These are phyloP conservation scores for Muraenolepis orangiensis DNA, from an alignment of 2,797 vertebrate genomes.

Conservation along the genomic window DNA sequence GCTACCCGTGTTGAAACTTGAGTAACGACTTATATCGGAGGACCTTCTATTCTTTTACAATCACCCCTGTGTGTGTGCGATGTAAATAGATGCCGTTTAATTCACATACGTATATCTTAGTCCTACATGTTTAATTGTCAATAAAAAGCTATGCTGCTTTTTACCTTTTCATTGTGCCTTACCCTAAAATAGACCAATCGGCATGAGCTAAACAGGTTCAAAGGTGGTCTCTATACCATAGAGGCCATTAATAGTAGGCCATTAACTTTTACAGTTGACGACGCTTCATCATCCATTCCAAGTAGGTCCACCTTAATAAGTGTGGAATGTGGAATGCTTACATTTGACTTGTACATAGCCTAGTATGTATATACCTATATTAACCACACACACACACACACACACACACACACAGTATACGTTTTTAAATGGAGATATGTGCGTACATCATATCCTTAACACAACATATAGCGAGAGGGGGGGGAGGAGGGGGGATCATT, in stretches of 20 bases:
- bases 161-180: conserved; percentile 33
- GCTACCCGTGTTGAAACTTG: neutral
- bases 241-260: neutral
- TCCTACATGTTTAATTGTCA: neutral
- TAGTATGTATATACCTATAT: no score
- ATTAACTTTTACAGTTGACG: neutral
- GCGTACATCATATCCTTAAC: conserved; percentile 51
- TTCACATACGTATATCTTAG: neutral
- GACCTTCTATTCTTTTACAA: neutral
- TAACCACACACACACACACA: neutral
- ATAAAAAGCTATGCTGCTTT: neutral
- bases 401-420: neutral
- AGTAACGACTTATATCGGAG: neutral
- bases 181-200: neutral
- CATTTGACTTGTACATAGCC: no score
- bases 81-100: neutral
- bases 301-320: neutral
- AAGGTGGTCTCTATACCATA: neutral
- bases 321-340: neutral
- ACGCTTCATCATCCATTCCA: neutral
- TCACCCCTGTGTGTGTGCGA: neutral
- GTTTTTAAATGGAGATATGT: conserved; percentile 46
- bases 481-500: conserved; percentile 48
- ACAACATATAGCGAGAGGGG: conserved; percentile 51
- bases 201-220: neutral